A percentile compares a stretch with the other conserved stretches of the same genome.
Conservation (phyloP, 2,888 invertebrate species). For the Anoplius nigerrimus region DNA sequence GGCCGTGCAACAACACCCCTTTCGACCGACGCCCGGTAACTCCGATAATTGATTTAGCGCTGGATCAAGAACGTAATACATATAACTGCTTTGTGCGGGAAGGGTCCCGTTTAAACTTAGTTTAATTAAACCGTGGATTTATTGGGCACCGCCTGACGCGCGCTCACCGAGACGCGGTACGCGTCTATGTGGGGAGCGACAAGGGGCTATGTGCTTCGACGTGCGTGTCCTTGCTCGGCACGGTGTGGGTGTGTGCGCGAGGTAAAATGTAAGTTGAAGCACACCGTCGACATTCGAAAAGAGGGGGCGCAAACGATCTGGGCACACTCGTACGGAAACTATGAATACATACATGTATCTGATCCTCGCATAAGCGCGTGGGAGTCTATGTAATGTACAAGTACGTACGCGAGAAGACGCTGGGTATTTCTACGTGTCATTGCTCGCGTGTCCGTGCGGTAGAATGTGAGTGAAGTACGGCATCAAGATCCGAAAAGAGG, state of each 20-base stretch:
- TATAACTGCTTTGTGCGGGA: constrained; percentile 65
- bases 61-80: constrained; percentile 67
- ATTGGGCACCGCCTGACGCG: constrained; percentile 63
- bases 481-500: too few relatives aligned
- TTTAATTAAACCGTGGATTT: constrained; percentile 73
- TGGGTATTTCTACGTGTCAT: too few relatives aligned
- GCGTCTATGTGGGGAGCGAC: constrained; percentile 35
- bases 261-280: not conserved
- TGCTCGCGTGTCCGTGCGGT: too few relatives aligned
- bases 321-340: too few relatives aligned
- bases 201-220: constrained; percentile 22
- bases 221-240: constrained; percentile 4
- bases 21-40: constrained; percentile 44
- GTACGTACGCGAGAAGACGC: too few relatives aligned
- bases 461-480: too few relatives aligned
- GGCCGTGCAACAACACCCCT: constrained; percentile 24
- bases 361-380: too few relatives aligned
- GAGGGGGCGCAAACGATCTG: constrained; percentile 2
- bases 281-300: constrained; percentile 1
- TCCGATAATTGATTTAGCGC: constrained; percentile 72
- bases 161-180: constrained; percentile 44
- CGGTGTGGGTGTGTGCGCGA: constrained; percentile 9
- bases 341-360: too few relatives aligned
- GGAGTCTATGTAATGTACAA: too few relatives aligned
- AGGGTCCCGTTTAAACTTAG: constrained; percentile 69